Percentiles rank a stretch among this genome's conserved stretches.
These are phyloP conservation scores for Equus przewalskii DNA, from an alignment of 2,113 vertebrate species.

Conservation along the genomic window DNA sequence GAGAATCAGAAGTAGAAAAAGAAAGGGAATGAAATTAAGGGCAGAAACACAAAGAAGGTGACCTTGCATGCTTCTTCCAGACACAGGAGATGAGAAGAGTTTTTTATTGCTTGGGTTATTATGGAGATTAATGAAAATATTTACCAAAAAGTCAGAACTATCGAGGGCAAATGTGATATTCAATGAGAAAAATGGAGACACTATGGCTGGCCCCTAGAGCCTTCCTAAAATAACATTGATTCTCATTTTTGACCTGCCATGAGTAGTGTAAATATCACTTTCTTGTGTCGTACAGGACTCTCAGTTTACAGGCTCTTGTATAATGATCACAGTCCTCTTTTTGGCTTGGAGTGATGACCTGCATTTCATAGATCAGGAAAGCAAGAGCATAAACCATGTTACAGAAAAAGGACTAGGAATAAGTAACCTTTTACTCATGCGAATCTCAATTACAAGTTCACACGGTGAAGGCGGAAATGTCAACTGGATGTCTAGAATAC, in stretches of 20 bases:
- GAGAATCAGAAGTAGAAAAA: conserved; percentile 18
- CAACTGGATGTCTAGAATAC: neutral
- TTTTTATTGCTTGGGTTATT: neutral
- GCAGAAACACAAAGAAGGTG: neutral
- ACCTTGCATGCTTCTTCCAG: neutral
- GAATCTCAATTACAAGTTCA: conserved; percentile 60
- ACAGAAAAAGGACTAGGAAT: neutral
- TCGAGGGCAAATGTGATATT: conserved; percentile 16
- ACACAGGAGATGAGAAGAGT: neutral
- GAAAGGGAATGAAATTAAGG: conserved; percentile 31
- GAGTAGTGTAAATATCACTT: neutral
- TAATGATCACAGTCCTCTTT: neutral
- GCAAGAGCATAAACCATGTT: neutral
- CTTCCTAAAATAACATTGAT: conserved; percentile 37
- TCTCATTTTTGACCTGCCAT: neutral
- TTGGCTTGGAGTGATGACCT: neutral
- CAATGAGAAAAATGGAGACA: conserved; percentile 23
- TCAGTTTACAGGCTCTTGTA: conserved; percentile 7
- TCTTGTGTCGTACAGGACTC: neutral
- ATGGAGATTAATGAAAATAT: conserved; percentile 23
- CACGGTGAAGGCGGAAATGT: conserved; percentile 32
- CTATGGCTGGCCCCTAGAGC: neutral
- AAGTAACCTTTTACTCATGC: conserved; percentile 36
- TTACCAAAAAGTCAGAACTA: neutral
- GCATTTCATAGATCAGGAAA: conserved; percentile 52